Evolutionary conservation across 2,888 invertebrate genomes (phyloP).

Genomic region (Ochropleura plecta): DNA sequence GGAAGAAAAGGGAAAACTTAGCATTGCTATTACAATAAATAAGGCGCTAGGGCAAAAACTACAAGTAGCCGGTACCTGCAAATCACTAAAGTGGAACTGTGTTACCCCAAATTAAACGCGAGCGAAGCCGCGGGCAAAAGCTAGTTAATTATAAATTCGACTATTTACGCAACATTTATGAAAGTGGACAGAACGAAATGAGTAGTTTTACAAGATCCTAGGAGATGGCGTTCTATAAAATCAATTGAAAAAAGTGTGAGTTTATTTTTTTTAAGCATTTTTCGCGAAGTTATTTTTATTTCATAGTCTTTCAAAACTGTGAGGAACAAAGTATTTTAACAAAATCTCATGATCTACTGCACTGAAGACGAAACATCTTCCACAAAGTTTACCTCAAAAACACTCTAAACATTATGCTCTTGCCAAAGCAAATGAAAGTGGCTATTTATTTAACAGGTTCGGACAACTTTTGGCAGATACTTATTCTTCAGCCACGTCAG

Average conservation of each 20-base stretch:
- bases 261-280: not conserved
- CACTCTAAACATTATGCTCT: slow-evolving; percentile 36
- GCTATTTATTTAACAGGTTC: slow-evolving; percentile 59
- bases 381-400: slow-evolving; percentile 40
- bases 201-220: no score
- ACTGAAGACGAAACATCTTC: slow-evolving; percentile 21
- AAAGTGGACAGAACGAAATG: no score
- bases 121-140: no score
- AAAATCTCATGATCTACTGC: slow-evolving; percentile 15
- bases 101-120: no score
- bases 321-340: slow-evolving; percentile 3
- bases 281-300: no score
- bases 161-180: no score
- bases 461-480: slow-evolving; percentile 55
- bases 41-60: no score
- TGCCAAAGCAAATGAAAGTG: slow-evolving; percentile 48
- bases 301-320: not conserved
- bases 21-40: no score
- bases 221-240: not conserved
- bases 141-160: no score
- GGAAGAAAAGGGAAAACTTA: no score
- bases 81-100: no score
- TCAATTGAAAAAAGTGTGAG: not conserved
- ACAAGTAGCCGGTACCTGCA: no score
- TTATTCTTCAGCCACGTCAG: slow-evolving; percentile 50